Evolutionary conservation across 2,797 vertebrate genomes (phyloP).

Genomic region (Momotus momota): DNA sequence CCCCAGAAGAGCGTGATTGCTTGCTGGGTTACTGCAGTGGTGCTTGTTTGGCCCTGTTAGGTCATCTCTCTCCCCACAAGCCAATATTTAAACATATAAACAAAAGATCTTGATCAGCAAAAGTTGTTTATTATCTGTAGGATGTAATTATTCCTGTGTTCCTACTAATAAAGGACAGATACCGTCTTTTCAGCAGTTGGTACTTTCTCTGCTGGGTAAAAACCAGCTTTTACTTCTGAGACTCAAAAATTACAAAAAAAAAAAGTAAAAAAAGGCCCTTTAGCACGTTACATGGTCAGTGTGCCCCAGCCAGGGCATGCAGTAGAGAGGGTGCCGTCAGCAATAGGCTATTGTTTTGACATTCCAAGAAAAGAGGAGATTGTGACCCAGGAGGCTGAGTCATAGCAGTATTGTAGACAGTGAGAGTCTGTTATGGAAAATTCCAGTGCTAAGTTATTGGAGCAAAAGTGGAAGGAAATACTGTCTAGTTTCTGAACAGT

Average conservation of each 20-base stretch:
- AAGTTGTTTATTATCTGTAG: neutral
- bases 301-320: neutral
- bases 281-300: neutral
- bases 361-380: conserved; percentile 20
- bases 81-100: neutral
- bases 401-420: conserved; percentile 44
- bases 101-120: neutral
- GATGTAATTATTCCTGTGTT: neutral
- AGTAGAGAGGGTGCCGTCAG: neutral
- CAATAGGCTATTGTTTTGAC: conserved; percentile 24
- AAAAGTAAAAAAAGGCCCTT: neutral
- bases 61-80: neutral
- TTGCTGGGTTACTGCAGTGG: conserved; percentile 8
- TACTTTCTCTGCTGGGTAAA: conserved; percentile 30
- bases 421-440: conserved; percentile 67
- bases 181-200: neutral
- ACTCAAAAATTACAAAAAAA: neutral
- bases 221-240: neutral
- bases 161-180: neutral
- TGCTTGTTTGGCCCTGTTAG: neutral
- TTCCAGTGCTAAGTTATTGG: conserved; percentile 54
- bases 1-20: rapidly evolving
- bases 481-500: conserved; percentile 52
- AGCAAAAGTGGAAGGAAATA: conserved; percentile 65
- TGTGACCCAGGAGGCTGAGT: conserved; percentile 70